Percentiles rank a stretch among this genome's conserved stretches.
Evolutionary conservation across 2,113 vertebrate species (phyloP).

Genomic region (Hyla sarda): DNA sequence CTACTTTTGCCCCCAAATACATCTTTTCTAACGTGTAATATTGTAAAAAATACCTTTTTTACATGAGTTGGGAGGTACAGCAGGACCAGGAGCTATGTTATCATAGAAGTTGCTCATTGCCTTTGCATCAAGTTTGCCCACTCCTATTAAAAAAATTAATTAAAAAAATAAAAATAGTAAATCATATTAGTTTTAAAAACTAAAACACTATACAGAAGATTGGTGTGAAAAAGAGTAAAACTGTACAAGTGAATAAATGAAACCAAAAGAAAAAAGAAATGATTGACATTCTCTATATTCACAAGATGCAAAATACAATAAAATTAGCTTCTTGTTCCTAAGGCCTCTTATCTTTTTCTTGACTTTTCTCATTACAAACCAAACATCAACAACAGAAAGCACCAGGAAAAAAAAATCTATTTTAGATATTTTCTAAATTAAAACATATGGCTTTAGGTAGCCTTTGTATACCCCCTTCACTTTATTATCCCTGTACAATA

Average conservation of each 20-base stretch:
- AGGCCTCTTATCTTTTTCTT: too few species aligned
- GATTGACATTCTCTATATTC: too few species aligned
- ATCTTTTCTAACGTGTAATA: too few species aligned
- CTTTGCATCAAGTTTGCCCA: slow-evolving; percentile 96
- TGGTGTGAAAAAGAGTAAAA: too few species aligned
- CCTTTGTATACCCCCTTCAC: neutral
- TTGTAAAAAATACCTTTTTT: slow-evolving; percentile 83
- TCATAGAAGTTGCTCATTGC: slow-evolving; percentile 95
- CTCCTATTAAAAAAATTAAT: slow-evolving; percentile 58
- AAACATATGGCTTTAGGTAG: neutral
- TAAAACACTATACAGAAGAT: too few species aligned
- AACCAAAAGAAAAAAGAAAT: neutral
- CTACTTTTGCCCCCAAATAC: too few species aligned
- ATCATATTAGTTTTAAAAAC: neutral
- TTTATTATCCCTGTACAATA: neutral
- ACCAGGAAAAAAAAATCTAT: too few species aligned
- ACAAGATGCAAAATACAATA: too few species aligned
- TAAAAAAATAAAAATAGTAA: neutral
- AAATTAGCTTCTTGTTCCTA: too few species aligned
- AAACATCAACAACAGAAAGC: too few species aligned
- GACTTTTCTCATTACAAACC: too few species aligned
- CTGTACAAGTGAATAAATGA: neutral
- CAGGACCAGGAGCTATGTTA: slow-evolving; percentile 92
- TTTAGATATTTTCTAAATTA: neutral
- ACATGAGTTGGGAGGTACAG: slow-evolving; percentile 89